Conservation (phyloP, 2,113 vertebrate genomes). For the Melanerpes aurifrons region DNA sequence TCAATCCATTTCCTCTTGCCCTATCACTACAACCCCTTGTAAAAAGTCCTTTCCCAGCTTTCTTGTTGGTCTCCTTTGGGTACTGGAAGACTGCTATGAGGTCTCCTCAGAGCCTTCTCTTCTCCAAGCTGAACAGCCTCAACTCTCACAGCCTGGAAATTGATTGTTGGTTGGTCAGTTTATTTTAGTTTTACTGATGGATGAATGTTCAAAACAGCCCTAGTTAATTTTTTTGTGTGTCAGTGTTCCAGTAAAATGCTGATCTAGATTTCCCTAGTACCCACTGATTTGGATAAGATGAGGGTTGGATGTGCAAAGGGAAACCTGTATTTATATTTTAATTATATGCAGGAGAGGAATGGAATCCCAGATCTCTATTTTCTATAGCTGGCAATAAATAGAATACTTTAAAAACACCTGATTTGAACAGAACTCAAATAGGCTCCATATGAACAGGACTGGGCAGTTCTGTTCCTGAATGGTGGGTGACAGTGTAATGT, state of each 20-base stretch:
- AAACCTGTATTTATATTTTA: background rate
- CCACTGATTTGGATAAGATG: background rate
- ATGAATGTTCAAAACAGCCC: background rate
- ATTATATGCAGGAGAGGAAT: background rate
- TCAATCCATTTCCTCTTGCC: no score
- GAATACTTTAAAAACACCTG: background rate
- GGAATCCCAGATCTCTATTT: background rate
- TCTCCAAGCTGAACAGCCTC: no score
- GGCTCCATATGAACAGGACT: background rate
- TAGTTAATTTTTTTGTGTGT: background rate
- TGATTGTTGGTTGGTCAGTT: background rate
- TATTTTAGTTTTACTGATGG: conserved; percentile 22
- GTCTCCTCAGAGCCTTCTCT: no score
- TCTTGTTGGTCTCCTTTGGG: no score
- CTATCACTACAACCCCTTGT: no score
- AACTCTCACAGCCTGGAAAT: no score
- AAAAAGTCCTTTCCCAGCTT: no score
- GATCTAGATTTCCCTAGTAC: background rate
- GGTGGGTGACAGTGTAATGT: fast-evolving
- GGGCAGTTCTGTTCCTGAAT: background rate
- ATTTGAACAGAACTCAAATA: background rate
- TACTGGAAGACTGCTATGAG: no score
- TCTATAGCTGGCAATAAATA: background rate
- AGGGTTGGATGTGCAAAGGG: background rate
- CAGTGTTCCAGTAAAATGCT: background rate